Percentiles rank a stretch among this genome's conserved stretches.
Conservation (phyloP, 2,113 vertebrate species). For the Bubo blakistoni region DNA sequence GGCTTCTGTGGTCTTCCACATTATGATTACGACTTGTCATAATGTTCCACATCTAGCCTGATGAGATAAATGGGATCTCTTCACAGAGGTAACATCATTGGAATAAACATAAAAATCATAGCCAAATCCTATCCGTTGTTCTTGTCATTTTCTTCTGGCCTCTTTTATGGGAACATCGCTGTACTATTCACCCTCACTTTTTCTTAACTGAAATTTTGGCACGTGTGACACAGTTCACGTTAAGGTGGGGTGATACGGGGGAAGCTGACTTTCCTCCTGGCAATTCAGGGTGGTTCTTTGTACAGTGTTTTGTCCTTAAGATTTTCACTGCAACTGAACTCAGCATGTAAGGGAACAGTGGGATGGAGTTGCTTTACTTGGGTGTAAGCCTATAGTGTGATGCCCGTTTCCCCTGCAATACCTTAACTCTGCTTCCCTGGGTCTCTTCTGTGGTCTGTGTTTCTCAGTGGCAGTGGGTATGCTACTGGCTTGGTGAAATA, state of each 20-base stretch:
- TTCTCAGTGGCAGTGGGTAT: accelerated
- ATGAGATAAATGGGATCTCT: neutral
- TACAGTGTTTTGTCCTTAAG: neutral
- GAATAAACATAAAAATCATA: neutral
- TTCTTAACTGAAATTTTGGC: neutral
- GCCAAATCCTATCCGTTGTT: neutral
- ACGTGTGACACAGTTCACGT: neutral
- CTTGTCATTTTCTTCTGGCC: neutral
- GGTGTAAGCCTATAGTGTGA: neutral
- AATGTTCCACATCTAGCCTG: neutral
- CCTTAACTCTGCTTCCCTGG: neutral
- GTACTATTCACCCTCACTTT: neutral
- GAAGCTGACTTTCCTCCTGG: neutral
- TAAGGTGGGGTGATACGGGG: neutral
- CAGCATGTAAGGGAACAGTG: accelerated
- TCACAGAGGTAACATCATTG: neutral
- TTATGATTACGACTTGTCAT: neutral
- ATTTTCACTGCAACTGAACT: neutral
- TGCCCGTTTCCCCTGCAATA: neutral
- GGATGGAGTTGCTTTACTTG: neutral
- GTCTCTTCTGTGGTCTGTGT: neutral
- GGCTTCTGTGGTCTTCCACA: neutral
- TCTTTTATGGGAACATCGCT: accelerated
- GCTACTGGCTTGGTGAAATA: neutral
- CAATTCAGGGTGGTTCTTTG: neutral